Evolutionary conservation across 2,113 vertebrate genomes (phyloP).

Genomic region (Labeo catla): DNA sequence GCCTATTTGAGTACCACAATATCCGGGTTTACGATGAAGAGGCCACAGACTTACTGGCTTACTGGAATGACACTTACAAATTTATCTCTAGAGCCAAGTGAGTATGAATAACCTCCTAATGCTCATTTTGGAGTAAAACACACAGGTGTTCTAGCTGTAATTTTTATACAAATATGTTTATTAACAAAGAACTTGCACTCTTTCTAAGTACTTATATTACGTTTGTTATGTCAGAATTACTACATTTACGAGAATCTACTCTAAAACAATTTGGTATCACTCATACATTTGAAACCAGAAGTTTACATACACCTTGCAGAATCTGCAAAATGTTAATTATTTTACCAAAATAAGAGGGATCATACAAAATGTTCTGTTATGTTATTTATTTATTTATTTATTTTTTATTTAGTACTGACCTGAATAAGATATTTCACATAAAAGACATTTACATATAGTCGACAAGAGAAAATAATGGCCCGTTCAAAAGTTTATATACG

Average conservation of each 20-base stretch:
- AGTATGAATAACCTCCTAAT: conserved; percentile 19
- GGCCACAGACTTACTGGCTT: conserved; percentile 94
- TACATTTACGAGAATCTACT: not conserved
- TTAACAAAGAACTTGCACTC: not conserved
- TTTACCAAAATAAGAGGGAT: no score
- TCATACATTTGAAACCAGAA: not conserved
- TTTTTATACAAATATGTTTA: not conserved
- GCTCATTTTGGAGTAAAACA: not conserved
- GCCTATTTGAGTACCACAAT: conserved; percentile 95
- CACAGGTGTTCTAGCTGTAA: not conserved
- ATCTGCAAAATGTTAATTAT: no score
- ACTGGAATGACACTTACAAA: conserved; percentile 98
- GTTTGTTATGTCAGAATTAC: not conserved
- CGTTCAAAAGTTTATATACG: no score
- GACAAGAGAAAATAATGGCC: no score
- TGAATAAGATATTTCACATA: no score
- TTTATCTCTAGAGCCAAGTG: conserved; percentile 93
- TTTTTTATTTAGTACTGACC: no score
- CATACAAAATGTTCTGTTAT: no score
- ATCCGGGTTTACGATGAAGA: conserved; percentile 98
- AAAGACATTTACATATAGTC: no score
- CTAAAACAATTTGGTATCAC: not conserved
- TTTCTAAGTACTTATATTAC: not conserved
- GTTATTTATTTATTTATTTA: no score
- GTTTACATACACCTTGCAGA: no score